phyloP scores from a whole-genome alignment of 2,888 invertebrate genomes.

The Orthonychiurus folsomi region DNA sequence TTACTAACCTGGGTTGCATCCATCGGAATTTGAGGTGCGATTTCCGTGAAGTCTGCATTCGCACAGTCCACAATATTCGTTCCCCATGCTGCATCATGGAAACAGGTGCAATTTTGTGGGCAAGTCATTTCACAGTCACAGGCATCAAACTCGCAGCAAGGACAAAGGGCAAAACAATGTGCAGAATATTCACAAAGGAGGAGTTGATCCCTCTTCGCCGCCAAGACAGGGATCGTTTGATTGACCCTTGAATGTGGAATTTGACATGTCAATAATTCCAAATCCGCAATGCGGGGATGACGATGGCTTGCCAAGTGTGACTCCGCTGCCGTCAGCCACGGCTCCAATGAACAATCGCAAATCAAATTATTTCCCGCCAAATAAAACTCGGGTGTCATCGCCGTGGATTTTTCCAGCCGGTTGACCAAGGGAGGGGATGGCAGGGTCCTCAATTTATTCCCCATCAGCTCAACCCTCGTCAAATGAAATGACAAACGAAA shows the following conservation, averaged over 20 bases:
- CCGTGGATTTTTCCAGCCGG: slow-evolving; percentile 53
- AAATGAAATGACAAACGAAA: slow-evolving; percentile 76
- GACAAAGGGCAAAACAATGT: slow-evolving; percentile 88
- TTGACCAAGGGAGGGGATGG: slow-evolving; percentile 73
- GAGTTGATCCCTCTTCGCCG: slow-evolving; percentile 50
- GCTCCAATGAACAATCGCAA: slow-evolving; percentile 92
- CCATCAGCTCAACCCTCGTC: slow-evolving; percentile 80
- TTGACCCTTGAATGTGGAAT: slow-evolving; percentile 56
- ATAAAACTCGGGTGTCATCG: slow-evolving; percentile 68
- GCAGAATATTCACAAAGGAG: slow-evolving; percentile 86
- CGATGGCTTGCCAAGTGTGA: slow-evolving; percentile 60
- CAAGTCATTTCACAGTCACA: slow-evolving; percentile 97
- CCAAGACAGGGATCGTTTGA: slow-evolving; percentile 1
- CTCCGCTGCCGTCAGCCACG: slow-evolving; percentile 90
- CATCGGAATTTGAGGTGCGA: slow-evolving; percentile 79
- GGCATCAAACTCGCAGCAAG: slow-evolving; percentile 91
- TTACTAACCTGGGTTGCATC: slow-evolving; percentile 80
- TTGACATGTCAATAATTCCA: slow-evolving; percentile 78
- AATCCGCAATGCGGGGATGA: slow-evolving; percentile 78
- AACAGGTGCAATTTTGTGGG: slow-evolving; percentile 86
- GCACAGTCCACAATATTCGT: slow-evolving; percentile 89
- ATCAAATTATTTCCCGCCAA: slow-evolving; percentile 80
- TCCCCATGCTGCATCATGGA: slow-evolving; percentile 81
- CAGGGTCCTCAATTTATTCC: slow-evolving; percentile 72
- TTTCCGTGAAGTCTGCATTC: slow-evolving; percentile 66